Conservation (phyloP, 2,797 vertebrate species). For the Fratercula arctica region DNA sequence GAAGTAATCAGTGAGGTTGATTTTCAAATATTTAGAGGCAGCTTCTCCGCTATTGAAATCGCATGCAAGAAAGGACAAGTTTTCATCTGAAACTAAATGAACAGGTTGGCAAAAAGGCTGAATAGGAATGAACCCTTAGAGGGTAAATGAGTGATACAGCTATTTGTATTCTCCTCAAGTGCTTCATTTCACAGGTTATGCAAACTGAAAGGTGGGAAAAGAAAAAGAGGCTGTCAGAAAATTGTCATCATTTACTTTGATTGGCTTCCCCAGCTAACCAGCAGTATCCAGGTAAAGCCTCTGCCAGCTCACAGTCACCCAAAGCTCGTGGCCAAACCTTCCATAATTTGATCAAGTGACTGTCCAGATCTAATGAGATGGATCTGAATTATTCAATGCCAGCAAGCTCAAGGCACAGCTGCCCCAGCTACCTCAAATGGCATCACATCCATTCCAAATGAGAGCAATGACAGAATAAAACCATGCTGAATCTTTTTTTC, state of each 20-base stretch:
- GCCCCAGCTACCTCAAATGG: constrained; percentile 9
- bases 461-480: not conserved
- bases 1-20: not conserved
- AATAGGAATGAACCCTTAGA: not conserved
- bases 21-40: not conserved
- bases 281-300: not conserved
- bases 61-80: not conserved
- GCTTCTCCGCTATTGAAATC: not conserved
- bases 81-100: constrained; percentile 27
- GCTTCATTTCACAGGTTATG: not conserved
- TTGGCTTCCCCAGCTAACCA: constrained; percentile 20
- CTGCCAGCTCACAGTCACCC: constrained; percentile 12
- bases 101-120: not conserved
- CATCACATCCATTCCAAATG: not conserved
- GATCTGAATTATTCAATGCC: constrained; percentile 27
- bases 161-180: constrained; percentile 30
- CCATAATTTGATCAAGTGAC: constrained; percentile 46
- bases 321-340: constrained; percentile 16
- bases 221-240: not conserved
- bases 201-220: not conserved
- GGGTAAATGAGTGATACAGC: not conserved
- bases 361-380: constrained; percentile 56
- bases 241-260: constrained; percentile 16
- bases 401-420: constrained; percentile 17
- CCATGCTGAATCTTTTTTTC: not conserved